phyloP scores from a whole-genome alignment of 2,797 vertebrate species.

The Nothura maculosa region DNA sequence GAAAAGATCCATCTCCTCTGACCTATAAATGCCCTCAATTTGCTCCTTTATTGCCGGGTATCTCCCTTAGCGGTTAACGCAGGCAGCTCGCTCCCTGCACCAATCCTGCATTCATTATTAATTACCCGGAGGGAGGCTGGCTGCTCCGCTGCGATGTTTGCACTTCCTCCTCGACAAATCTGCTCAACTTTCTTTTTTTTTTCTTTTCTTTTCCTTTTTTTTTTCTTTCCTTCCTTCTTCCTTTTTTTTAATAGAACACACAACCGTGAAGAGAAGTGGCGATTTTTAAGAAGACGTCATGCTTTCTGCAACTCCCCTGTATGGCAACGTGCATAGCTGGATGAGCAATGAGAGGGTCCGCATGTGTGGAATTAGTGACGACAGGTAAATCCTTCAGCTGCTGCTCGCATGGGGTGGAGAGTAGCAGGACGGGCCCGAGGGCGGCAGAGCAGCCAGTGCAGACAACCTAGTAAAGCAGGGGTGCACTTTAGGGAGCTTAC shows the following conservation, averaged over 20 bases:
- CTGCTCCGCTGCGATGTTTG: constrained; percentile 57
- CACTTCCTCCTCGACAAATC: constrained; percentile 62
- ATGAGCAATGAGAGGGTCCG: constrained; percentile 88
- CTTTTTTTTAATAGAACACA: constrained; percentile 78
- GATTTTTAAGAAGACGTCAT: constrained; percentile 84
- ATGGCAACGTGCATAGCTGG: constrained; percentile 89
- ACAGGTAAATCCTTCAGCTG: constrained; percentile 83
- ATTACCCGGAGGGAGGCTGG: constrained; percentile 69
- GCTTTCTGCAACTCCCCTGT: constrained; percentile 89
- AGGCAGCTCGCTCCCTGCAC: constrained; percentile 47
- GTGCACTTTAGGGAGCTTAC: constrained; percentile 75
- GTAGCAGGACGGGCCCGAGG: constrained; percentile 19
- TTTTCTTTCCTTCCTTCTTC: background rate
- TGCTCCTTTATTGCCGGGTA: constrained; percentile 62
- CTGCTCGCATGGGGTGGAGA: background rate
- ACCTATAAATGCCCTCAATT: constrained; percentile 66
- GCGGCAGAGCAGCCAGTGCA: constrained; percentile 49
- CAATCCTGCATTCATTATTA: constrained; percentile 68
- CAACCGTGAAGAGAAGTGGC: constrained; percentile 71
- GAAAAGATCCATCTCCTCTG: constrained; percentile 65
- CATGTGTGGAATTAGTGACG: constrained; percentile 89
- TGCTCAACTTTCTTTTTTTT: constrained; percentile 66
- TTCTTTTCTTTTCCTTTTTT: background rate
- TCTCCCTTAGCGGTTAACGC: constrained; percentile 70
- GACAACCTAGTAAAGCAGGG: constrained; percentile 72